phyloP scores from a whole-genome alignment of 1,140 invertebrate genomes.

The Myzus persicae region DNA sequence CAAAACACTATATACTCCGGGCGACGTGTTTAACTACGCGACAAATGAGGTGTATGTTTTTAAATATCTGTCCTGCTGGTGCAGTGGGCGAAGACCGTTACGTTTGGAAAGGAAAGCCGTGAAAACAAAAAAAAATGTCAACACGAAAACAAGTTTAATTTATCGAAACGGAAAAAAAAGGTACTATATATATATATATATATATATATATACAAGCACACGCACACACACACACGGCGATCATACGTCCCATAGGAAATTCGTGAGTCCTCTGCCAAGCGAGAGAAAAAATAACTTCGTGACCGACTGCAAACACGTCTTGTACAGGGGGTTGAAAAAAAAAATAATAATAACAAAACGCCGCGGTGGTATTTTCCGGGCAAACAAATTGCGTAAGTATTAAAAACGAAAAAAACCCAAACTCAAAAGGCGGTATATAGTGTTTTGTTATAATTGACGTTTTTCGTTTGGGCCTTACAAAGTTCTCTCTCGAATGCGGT shows the following conservation, averaged over 20 bases:
- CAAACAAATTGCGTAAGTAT: slow-evolving; percentile 25
- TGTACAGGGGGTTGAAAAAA: not conserved
- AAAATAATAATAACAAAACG: not conserved
- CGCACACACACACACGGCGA: not conserved
- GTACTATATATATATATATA: not conserved
- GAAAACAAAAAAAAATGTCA: not conserved
- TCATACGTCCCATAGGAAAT: not conserved
- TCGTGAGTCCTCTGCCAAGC: not conserved
- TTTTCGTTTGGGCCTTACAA: slow-evolving; percentile 22
- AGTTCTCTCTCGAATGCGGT: slow-evolving; percentile 39
- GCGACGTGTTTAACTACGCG: not conserved
- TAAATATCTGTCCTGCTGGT: not conserved
- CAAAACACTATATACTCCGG: not conserved
- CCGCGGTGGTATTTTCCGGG: not conserved
- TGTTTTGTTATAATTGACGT: slow-evolving; percentile 52
- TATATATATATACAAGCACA: no score
- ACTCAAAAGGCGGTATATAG: not conserved
- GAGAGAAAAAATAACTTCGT: not conserved
- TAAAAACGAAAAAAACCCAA: not conserved
- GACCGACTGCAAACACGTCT: no score
- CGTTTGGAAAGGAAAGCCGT: not conserved
- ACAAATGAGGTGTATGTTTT: not conserved
- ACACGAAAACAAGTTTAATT: not conserved
- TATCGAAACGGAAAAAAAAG: not conserved
- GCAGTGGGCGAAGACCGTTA: not conserved